These are phyloP conservation scores for Sarcophilus harrisii DNA, from an alignment of 2,797 vertebrate species.

Conservation along the genomic window DNA sequence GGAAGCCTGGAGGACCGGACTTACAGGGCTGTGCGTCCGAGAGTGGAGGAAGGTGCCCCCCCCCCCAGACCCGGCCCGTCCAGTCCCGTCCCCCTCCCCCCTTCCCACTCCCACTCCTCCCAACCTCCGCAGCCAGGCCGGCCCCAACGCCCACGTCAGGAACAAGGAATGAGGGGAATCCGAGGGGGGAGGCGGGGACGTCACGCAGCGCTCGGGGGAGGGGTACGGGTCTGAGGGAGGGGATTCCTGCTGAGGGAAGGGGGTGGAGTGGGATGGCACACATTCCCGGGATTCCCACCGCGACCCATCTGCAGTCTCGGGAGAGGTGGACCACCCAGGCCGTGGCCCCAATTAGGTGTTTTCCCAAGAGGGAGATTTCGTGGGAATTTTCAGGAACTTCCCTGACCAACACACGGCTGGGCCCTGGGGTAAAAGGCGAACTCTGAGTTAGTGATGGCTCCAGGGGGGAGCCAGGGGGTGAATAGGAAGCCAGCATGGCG, in stretches of 20 bases:
- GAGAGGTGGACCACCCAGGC: neutral
- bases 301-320: neutral
- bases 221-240: neutral
- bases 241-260: neutral
- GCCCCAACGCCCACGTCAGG: slow-evolving; percentile 73
- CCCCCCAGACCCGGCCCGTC: neutral
- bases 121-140: neutral
- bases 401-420: slow-evolving; percentile 18
- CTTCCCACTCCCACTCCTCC: neutral
- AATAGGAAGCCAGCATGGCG: neutral
- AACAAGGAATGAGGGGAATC: slow-evolving; percentile 87
- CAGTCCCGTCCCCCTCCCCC: neutral
- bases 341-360: too few relatives aligned
- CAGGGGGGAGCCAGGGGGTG: too few relatives aligned
- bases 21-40: neutral
- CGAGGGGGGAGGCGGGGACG: slow-evolving; percentile 62
- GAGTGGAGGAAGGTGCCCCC: neutral
- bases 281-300: slow-evolving; percentile 78
- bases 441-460: neutral
- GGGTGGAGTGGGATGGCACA: neutral
- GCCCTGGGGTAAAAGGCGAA: neutral
- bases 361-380: neutral
- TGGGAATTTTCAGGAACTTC: neutral
- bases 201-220: slow-evolving; percentile 14
- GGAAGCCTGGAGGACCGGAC: neutral